A percentile compares a stretch with the other conserved stretches of the same genome.
Evolutionary conservation across 2,888 invertebrate species (phyloP).

Genomic region (Nephrotoma appendiculata): DNA sequence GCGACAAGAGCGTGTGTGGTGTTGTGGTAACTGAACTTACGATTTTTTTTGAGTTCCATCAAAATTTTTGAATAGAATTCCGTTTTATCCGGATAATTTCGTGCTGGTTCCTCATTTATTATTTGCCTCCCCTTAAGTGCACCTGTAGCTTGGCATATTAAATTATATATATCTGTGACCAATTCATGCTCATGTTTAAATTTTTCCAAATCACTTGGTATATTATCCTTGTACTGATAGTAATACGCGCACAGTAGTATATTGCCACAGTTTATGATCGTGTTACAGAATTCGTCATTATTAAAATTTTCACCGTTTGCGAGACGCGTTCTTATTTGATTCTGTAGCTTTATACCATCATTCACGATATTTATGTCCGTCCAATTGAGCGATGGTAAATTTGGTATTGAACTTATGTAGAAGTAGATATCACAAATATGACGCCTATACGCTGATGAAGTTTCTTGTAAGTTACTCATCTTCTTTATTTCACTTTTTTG

Average conservation of each 20-base stretch:
- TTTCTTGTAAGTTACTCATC: not conserved
- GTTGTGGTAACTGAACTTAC: not conserved
- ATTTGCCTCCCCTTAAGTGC: not conserved
- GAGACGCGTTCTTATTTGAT: not conserved
- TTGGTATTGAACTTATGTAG: not conserved
- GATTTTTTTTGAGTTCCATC: conserved; percentile 1
- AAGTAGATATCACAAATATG: conserved; percentile 2
- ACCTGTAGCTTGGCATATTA: conserved; percentile 2
- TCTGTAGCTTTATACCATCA: conserved; percentile 1
- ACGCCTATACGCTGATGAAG: conserved; percentile 2
- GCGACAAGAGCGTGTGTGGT: not conserved
- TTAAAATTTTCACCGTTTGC: not conserved
- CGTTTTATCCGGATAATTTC: conserved; percentile 2
- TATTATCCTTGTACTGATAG: conserved; percentile 2
- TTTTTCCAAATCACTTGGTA: conserved; percentile 3
- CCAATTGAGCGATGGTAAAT: not conserved
- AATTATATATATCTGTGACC: not conserved
- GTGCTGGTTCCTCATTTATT: not conserved
- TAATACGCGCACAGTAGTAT: not conserved
- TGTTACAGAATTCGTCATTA: not conserved
- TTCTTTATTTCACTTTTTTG: not conserved
- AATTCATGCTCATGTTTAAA: conserved; percentile 1
- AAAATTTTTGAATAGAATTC: conserved; percentile 3
- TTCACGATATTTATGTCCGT: conserved; percentile 2
- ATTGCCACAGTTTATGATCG: conserved; percentile 1